Evolutionary conservation across 2,113 vertebrate species (phyloP).

Genomic region (Sylvilagus bachmani): DNA sequence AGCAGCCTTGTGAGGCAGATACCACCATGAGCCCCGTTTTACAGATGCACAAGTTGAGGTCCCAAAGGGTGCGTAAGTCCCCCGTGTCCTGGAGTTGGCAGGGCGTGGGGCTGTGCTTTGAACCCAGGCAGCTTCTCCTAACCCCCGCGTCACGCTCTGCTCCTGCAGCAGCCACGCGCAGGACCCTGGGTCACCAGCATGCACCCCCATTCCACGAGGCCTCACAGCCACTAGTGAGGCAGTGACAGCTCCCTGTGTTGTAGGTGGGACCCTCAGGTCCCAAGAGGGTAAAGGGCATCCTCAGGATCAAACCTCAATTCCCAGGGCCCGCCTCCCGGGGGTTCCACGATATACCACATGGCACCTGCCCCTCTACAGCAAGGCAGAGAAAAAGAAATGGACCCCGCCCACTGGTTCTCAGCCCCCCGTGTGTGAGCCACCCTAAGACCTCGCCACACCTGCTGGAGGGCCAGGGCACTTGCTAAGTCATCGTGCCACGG

Average conservation of each 20-base stretch:
- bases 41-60: not conserved
- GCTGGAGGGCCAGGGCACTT: not conserved
- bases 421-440: not conserved
- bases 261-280: not conserved
- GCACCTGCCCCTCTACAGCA: not conserved
- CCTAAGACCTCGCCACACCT: no score
- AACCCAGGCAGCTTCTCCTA: not conserved
- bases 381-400: not conserved
- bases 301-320: not conserved
- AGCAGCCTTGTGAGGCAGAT: not conserved
- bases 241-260: not conserved
- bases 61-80: not conserved
- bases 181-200: no score
- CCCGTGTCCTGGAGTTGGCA: not conserved
- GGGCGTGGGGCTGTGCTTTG: not conserved
- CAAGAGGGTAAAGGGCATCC: not conserved
- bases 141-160: accelerated
- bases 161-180: not conserved
- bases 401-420: not conserved
- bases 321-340: not conserved
- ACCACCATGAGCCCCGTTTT: not conserved
- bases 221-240: not conserved
- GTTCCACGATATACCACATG: not conserved
- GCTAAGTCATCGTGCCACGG: not conserved
- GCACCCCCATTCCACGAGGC: not conserved